Base-by-base conservation (phyloP, 2,888 invertebrate genomes). In the Geophilus truncorum region DNA sequence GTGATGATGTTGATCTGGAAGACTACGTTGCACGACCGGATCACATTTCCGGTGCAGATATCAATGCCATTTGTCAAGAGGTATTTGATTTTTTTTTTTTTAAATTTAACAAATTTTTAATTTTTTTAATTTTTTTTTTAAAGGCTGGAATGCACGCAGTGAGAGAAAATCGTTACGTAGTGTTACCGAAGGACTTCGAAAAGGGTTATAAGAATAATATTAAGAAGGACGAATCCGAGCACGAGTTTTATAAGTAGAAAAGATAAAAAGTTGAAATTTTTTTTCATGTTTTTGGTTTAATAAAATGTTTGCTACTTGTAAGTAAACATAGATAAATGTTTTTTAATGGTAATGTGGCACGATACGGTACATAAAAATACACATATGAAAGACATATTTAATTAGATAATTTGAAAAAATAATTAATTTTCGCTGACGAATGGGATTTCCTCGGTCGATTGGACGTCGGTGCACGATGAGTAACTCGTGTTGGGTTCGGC, bases 201-300 rank as follows among this genome's bases (percentile, higher is more conserved):
- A 99, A 99, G 87, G 99, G 98, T 45, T 99, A 99, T 90, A 99
- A 99, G 87, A 98, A 98, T 87, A 98, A 98, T 86, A 97, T 97
- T 86, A 98, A 98, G 89, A 99, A 99, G 87, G 98, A 99, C 88
- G 98, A 97, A 87, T 94, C 97, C 85, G 98, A 99, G 90, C 98
- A 98, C 86, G 99, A 99, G 87, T 99, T 99, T 89, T 99, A 99
- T 89, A 98, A 98, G 91, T 99, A 96, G 25, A 6, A 70, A 28
- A 28, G 7, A 10, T 9, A 15, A 70, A 28, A 70, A 28, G 12
- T 6, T 4, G 5, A 12, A 7, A 10, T 78, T 18, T 18, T 78
- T 36, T 78, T 30, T 78, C 9, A 10, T 18, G 30, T 34, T 34
- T 25, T 78, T 18, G 34, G 21, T 77, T 25, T 28, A 23, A 77